These are phyloP conservation scores for Ganaspis brasiliensis DNA, from an alignment of 2,888 invertebrate genomes.

Conservation along the genomic window DNA sequence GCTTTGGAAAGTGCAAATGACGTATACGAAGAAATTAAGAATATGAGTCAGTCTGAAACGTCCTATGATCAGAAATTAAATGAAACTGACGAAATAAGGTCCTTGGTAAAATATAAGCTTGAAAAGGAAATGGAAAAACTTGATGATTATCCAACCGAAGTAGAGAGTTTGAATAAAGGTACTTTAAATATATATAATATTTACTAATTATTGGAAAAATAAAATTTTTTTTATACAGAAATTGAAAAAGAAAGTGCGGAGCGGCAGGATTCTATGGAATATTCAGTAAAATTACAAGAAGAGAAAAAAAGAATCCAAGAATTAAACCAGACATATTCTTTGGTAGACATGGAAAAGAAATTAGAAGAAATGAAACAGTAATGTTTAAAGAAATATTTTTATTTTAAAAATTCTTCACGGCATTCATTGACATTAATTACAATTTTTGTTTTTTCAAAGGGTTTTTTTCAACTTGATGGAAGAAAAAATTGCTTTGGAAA, in stretches of 20 bases:
- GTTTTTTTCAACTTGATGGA: too few relatives aligned
- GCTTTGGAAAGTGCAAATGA: neutral
- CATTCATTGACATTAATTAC: too few relatives aligned
- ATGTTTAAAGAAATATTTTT: neutral
- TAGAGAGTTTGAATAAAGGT: neutral
- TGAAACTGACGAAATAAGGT: neutral
- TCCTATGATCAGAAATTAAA: neutral
- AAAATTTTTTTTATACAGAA: too few relatives aligned
- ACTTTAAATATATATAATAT: neutral
- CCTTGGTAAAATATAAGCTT: neutral
- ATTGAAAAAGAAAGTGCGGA: neutral
- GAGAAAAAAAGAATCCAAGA: neutral
- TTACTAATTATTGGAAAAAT: too few relatives aligned
- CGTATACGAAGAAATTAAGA: neutral
- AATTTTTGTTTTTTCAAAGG: too few relatives aligned
- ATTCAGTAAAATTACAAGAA: neutral
- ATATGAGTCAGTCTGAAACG: neutral
- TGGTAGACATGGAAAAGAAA: neutral
- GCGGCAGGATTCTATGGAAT: neutral
- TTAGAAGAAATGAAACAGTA: neutral
- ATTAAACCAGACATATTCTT: neutral
- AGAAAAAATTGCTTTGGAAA: too few relatives aligned
- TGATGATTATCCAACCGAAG: neutral
- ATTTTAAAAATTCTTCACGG: too few relatives aligned
- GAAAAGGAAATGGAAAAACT: neutral